Percentiles rank a stretch among this genome's conserved stretches.
Evolutionary conservation across 2,888 invertebrate species (phyloP).

Genomic region (Tetrapedia diversipes): DNA sequence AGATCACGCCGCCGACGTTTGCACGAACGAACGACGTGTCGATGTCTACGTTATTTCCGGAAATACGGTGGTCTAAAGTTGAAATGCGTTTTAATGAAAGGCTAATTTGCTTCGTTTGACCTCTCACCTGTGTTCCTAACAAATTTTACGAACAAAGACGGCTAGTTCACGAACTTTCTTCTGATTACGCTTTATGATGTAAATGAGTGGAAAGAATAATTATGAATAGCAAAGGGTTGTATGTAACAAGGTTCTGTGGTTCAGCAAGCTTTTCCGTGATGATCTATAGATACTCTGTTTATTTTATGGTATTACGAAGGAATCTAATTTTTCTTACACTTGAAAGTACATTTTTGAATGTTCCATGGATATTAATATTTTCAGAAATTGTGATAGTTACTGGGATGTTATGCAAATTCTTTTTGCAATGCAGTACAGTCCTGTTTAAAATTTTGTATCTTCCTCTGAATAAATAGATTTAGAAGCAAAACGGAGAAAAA

Average conservation of each 20-base stretch:
- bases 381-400: too few species aligned
- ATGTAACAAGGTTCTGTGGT: not conserved
- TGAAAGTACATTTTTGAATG: too few species aligned
- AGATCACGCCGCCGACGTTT: not conserved
- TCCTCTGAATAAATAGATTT: too few species aligned
- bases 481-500: too few species aligned
- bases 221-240: not conserved
- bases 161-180: conserved; percentile 28
- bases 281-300: too few species aligned
- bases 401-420: too few species aligned
- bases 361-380: too few species aligned
- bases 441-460: too few species aligned
- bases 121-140: conserved; percentile 12
- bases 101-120: conserved; percentile 24
- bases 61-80: not conserved
- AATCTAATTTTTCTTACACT: too few species aligned
- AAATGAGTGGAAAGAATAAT: conserved; percentile 8
- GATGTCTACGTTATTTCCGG: not conserved
- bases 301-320: too few species aligned
- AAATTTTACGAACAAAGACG: conserved; percentile 33
- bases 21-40: not conserved
- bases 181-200: conserved; percentile 42
- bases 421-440: too few species aligned
- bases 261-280: too few species aligned
- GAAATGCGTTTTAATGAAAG: not conserved